Evolutionary conservation across 2,797 vertebrate species (phyloP), one percentile per base, ranked within the genome.

Genomic region (Lithobates pipiens): DNA sequence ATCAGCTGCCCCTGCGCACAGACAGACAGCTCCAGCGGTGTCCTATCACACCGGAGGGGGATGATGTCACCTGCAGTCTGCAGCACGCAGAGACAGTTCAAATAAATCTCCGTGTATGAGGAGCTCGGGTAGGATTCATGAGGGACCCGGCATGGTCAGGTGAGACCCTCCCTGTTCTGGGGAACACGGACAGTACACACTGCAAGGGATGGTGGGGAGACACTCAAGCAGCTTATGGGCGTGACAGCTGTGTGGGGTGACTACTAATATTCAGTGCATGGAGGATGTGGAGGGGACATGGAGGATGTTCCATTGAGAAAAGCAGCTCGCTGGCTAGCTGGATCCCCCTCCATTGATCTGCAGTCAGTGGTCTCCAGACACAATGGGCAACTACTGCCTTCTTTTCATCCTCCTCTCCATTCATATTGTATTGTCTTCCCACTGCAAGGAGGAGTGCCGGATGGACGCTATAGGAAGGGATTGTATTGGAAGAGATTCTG

Each of bases 11-110:
- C 85, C 42, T 79, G 80, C 85, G 85, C 85, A 79, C 69, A 18
- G 85, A 10, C 63, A 61, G 36, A 71, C 46, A 29, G 80, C 72
- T 82, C n/a, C 88, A 72, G 63, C 88, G 80, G 84, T 88, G 72
- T 27, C 90, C 92, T 88, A 90, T 93, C 90, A 89, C 89, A 83
- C 68, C 69, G 86, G 85, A 88, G 88, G 88, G 89, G 89, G 88
- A 89, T 96, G 96, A 96, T 95, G 92, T 96, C 95, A 97, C 94
- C 91, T 91, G 86, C 90, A 88, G 86, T 87, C 89, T 80, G 36
- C 75, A 39, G 15, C 25, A 23, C 27, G 10, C 76, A 57, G 61
- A 65, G 44, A 29, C 23, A 34, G 80, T 54, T 82, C 27, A 44
- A 4, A 82, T 74, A 74, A 70, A 67, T 10, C 76, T 81, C 63